These are phyloP conservation scores for Magallana angulata DNA, from an alignment of 1,140 invertebrate species.

Conservation along the genomic window DNA sequence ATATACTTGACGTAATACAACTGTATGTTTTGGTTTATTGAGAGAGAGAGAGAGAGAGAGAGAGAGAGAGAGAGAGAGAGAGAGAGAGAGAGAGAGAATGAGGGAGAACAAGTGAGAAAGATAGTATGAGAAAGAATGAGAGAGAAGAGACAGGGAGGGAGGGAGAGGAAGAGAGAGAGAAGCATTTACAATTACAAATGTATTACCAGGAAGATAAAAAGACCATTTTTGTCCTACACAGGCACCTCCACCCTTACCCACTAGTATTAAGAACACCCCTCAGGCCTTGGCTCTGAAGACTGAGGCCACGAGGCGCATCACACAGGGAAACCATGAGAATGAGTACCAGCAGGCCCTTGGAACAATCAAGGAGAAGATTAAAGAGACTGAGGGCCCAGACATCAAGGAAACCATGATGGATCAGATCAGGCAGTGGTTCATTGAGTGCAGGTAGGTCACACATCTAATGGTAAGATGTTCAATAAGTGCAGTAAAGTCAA, in stretches of 20 bases:
- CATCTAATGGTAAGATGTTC: conserved; percentile 91
- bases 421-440: conserved; percentile 91
- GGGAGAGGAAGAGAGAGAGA: too few species aligned
- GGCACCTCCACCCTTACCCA: conserved; percentile 70
- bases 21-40: too few species aligned
- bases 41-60: too few species aligned
- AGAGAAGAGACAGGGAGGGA: too few species aligned
- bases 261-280: conserved; percentile 72
- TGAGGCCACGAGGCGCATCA: conserved; percentile 74
- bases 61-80: too few species aligned
- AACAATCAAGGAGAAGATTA: conserved; percentile 79
- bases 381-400: conserved; percentile 83
- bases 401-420: conserved; percentile 85
- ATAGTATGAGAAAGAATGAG: too few species aligned
- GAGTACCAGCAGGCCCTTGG: conserved; percentile 82
- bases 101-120: too few species aligned
- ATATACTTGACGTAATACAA: too few species aligned
- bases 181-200: too few species aligned
- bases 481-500: conserved; percentile 77
- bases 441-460: conserved; percentile 79
- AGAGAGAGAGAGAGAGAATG: too few species aligned
- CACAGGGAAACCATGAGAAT: conserved; percentile 83
- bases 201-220: too few species aligned
- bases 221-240: conserved; percentile 40
- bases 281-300: conserved; percentile 72